phyloP scores from a whole-genome alignment of 2,113 vertebrate genomes.

The Saccopteryx leptura region DNA sequence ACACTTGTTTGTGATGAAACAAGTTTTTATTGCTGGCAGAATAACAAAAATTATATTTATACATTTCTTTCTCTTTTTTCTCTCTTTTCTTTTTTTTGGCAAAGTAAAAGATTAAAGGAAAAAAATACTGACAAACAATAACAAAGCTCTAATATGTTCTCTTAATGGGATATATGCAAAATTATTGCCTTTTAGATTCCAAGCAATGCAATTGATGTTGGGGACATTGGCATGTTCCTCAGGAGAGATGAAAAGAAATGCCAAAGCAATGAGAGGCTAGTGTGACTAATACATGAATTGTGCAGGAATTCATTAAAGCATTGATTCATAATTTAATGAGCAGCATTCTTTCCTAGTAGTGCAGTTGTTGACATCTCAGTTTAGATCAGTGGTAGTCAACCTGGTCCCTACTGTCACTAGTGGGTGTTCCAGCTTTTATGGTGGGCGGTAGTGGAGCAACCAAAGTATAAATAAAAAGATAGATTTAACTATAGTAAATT shows the following conservation, averaged over 20 bases:
- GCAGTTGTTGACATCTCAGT: neutral
- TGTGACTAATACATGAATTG: neutral
- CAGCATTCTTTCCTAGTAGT: neutral
- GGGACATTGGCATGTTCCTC: neutral
- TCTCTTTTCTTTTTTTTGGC: neutral
- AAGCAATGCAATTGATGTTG: neutral
- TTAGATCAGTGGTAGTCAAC: too few species aligned
- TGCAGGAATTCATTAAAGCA: neutral
- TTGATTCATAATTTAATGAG: neutral
- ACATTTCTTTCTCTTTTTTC: neutral
- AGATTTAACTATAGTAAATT: too few species aligned
- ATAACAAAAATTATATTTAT: neutral
- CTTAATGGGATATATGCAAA: neutral
- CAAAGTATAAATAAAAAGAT: too few species aligned
- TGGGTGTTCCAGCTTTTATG: too few species aligned
- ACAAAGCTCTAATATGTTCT: neutral
- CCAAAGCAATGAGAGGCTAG: neutral
- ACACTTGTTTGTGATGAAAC: neutral
- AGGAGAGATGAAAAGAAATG: neutral
- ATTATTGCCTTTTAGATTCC: neutral
- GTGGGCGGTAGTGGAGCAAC: too few species aligned
- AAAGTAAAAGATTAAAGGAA: slow-evolving; percentile 38
- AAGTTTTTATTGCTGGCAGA: neutral
- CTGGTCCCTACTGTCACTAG: too few species aligned
- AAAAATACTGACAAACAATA: neutral